Percentiles rank a stretch among this genome's conserved stretches.
phyloP scores from a whole-genome alignment of 2,888 invertebrate genomes.

The Meteorus cinctellus region DNA sequence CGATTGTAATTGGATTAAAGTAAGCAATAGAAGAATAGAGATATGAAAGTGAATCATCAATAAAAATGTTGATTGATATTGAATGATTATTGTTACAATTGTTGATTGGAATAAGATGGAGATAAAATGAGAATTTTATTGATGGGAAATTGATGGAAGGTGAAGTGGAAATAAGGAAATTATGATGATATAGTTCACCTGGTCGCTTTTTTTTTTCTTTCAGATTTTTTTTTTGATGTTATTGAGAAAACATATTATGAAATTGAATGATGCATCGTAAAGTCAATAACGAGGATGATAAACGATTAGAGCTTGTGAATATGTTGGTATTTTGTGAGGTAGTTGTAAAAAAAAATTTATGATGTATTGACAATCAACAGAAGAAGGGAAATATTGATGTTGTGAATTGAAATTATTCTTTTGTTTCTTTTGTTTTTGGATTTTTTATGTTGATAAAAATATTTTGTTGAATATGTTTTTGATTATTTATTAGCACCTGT shows the following conservation, averaged over 20 bases:
- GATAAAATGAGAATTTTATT: not conserved
- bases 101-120: not conserved
- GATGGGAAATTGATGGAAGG: not conserved
- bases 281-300: conserved; percentile 4
- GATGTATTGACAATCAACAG: not conserved
- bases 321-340: not conserved
- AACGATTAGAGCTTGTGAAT: not conserved
- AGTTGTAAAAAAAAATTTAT: conserved; percentile 1
- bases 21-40: not conserved
- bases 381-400: not conserved
- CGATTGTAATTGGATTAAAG: conserved; percentile 3
- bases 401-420: not conserved
- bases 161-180: not conserved
- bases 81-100: not conserved
- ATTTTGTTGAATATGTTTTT: not conserved
- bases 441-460: not conserved
- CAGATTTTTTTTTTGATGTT: not conserved
- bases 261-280: conserved; percentile 12
- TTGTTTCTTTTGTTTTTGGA: not conserved
- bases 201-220: not conserved
- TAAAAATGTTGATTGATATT: not conserved
- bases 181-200: not conserved
- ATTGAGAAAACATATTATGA: not conserved
- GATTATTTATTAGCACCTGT: not conserved
- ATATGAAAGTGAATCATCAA: not conserved